These are phyloP conservation scores for Syrista parreyssii DNA, from an alignment of 2,888 invertebrate species.

Conservation along the genomic window DNA sequence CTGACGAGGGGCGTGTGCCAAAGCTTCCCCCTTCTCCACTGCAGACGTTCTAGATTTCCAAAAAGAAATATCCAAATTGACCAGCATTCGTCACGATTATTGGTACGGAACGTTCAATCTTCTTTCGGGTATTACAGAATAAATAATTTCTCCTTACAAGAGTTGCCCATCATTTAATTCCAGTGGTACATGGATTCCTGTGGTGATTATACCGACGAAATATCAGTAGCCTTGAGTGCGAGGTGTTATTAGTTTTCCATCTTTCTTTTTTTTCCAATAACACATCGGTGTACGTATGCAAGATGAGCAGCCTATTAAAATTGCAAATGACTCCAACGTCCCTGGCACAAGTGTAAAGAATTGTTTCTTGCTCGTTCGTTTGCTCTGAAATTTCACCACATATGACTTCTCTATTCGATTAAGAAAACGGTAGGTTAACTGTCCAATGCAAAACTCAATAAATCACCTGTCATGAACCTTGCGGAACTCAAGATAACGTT, in stretches of 20 bases:
- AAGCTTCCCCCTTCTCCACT: slow-evolving; percentile 14
- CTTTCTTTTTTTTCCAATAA: neutral
- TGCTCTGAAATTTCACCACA: neutral
- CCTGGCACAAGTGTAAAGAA: slow-evolving; percentile 2
- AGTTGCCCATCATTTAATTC: neutral
- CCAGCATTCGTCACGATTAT: neutral
- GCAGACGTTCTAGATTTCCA: slow-evolving; percentile 23
- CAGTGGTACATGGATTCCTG: neutral
- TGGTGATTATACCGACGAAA: neutral
- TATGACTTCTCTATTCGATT: neutral
- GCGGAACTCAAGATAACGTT: neutral
- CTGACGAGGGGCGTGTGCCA: slow-evolving; percentile 35
- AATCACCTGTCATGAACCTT: neutral
- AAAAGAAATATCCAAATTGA: neutral
- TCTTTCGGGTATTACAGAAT: neutral
- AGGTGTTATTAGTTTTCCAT: neutral
- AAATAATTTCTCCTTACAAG: neutral
- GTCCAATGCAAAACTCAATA: neutral
- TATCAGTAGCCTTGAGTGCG: neutral
- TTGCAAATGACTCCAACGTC: slow-evolving; percentile 33
- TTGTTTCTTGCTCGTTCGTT: neutral
- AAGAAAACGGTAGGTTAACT: neutral
- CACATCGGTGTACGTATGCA: neutral
- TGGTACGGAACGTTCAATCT: neutral
- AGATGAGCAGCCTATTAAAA: slow-evolving; percentile 31